Evolutionary conservation across 2,888 invertebrate genomes (phyloP), one percentile per base, ranked within the genome.

Genomic region (Hecatera dysodea): DNA sequence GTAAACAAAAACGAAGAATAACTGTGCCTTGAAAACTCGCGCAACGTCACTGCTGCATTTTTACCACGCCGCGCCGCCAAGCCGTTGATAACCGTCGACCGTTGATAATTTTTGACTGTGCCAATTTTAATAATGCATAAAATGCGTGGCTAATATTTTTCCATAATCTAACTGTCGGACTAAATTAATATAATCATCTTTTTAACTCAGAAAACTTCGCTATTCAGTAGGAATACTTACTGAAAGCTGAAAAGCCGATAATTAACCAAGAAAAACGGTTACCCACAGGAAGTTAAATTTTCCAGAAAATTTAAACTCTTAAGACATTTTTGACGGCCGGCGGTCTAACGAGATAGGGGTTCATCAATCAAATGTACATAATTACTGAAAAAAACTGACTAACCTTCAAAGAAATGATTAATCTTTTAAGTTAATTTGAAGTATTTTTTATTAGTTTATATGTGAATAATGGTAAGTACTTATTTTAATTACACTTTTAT

Each of bases 351-450:
- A 81, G 81, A 57, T 68, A 70, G 46, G 46, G 71, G 33, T 72
- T 64, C 83, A 86, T 87, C 82, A 82, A 86, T 87, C 85, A 86
- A 81, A 75, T 17, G 70, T 81, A 80, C 81, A 80, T 87, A 85
- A 86, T 85, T 84, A 85, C 78, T 61, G 68, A 82, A 86, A 84
- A 86, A 85, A 74, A 67, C 69, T 63, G 78, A 81, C 67, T 67
- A 75, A 78, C 75, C 80, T 74, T 29, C n/a, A 64, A 68, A 65
- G 62, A 67, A 72, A 73, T 71, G 59, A 86, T 86, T 83, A 84
- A 85, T 86, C 84, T 81, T 80, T 70, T n/a, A 22, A 55, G 64
- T 57, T 72, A 68, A 42, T 73, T 59, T 53, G 48, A 62, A 65
- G 59, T 61, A 48, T 57, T 39, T 59, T 56, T 65, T 6, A 50